Conservation (phyloP, 2,797 vertebrate genomes). For the Neosilurus mollespiculum region DNA sequence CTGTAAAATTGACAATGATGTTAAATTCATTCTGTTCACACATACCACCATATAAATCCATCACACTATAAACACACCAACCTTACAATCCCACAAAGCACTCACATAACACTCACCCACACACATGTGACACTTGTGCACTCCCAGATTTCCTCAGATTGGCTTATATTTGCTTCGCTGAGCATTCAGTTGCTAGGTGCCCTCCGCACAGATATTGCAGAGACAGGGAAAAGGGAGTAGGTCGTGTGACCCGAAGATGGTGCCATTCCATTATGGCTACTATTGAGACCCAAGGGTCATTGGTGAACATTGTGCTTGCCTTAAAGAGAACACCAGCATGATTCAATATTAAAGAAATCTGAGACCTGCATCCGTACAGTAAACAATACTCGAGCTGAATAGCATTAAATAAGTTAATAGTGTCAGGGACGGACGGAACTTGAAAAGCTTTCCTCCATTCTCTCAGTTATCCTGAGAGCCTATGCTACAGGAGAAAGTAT, state of each 20-base stretch:
- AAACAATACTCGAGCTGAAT: slow-evolving; percentile 46
- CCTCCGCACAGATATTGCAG: slow-evolving; percentile 43
- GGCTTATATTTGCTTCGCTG: slow-evolving; percentile 41
- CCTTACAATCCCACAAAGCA: slow-evolving; percentile 25
- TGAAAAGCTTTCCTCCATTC: slow-evolving; percentile 53
- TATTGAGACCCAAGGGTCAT: slow-evolving; percentile 30
- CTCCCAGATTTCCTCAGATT: slow-evolving; percentile 38
- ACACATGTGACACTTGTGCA: slow-evolving; percentile 21
- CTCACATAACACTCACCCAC: slow-evolving; percentile 37
- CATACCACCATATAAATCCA: slow-evolving; percentile 45
- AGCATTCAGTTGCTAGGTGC: slow-evolving; percentile 36
- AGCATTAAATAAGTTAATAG: slow-evolving; percentile 57
- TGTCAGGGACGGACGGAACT: slow-evolving; percentile 40
- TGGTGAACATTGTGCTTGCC: slow-evolving; percentile 52
- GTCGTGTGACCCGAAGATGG: slow-evolving; percentile 36
- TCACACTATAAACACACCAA: slow-evolving; percentile 43
- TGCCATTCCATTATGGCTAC: slow-evolving; percentile 33
- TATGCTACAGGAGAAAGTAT: slow-evolving; percentile 33
- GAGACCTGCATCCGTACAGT: slow-evolving; percentile 35
- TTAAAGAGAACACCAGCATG: slow-evolving; percentile 36
- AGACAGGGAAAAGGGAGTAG: slow-evolving; percentile 18
- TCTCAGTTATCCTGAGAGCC: slow-evolving; percentile 24
- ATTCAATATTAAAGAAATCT: slow-evolving; percentile 43
- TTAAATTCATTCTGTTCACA: slow-evolving; percentile 33
- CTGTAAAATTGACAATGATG: slow-evolving; percentile 34